These are phyloP conservation scores for Okapia johnstoni DNA, from an alignment of 2,113 vertebrate species.

Conservation along the genomic window DNA sequence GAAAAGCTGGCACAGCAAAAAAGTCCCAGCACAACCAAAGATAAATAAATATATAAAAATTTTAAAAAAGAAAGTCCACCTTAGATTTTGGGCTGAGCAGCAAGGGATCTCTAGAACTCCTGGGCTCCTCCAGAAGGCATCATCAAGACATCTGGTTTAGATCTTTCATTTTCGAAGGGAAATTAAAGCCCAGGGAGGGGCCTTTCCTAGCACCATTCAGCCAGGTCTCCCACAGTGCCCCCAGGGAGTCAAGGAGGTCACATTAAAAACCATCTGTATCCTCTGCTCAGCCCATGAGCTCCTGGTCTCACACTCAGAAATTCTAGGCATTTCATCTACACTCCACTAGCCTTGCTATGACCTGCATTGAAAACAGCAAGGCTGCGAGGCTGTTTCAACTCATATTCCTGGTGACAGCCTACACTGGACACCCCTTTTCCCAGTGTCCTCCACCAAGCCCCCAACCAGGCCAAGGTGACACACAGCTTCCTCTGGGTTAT, in stretches of 20 bases:
- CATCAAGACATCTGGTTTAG: neutral
- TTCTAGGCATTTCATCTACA: neutral
- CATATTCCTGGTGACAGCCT: neutral
- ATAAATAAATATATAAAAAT: neutral
- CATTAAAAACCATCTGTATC: neutral
- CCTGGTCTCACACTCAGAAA: neutral
- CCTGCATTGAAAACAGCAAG: neutral
- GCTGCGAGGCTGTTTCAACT: too few species aligned
- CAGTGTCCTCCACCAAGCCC: neutral
- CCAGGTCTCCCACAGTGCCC: neutral
- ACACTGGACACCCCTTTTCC: too few species aligned
- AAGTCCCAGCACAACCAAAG: neutral
- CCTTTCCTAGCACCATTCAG: neutral
- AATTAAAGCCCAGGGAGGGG: neutral
- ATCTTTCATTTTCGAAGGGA: neutral
- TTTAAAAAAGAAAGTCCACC: neutral
- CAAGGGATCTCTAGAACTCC: neutral
- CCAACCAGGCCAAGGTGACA: neutral
- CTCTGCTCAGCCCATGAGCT: neutral
- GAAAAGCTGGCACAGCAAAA: neutral
- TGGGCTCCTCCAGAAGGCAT: neutral
- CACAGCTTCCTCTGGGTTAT: neutral
- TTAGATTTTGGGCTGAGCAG: neutral
- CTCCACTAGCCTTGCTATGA: neutral
- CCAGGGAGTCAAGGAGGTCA: neutral